These are phyloP conservation scores for Patella depressa DNA, from an alignment of 2,888 invertebrate genomes.

Conservation along the genomic window DNA sequence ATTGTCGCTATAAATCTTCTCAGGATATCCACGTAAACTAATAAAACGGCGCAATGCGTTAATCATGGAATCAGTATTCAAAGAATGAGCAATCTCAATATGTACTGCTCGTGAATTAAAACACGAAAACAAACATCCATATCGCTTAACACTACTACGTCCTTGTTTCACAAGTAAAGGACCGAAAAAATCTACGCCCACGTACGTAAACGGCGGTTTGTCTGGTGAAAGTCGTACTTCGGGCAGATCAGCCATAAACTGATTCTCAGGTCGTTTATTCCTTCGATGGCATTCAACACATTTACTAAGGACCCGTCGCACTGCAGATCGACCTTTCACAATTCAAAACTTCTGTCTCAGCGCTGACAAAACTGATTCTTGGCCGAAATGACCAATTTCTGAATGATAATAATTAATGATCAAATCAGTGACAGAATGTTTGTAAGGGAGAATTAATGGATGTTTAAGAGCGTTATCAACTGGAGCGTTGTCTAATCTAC, in stretches of 20 bases:
- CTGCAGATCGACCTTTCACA: not conserved
- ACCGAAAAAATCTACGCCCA: slow-evolving; percentile 29
- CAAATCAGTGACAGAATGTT: not conserved
- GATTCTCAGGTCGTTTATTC: not conserved
- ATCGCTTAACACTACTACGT: slow-evolving; percentile 16
- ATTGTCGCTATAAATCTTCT: too few species aligned
- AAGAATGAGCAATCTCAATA: not conserved
- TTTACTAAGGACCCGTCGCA: not conserved
- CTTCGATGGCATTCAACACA: not conserved
- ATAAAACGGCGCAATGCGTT: not conserved
- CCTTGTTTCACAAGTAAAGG: slow-evolving; percentile 27
- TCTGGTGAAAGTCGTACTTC: slow-evolving; percentile 17
- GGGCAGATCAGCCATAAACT: slow-evolving; percentile 26
- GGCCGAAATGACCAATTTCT: not conserved
- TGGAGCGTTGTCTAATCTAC: not conserved
- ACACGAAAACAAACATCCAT: not conserved
- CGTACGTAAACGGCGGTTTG: slow-evolving; percentile 29
- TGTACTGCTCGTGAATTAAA: not conserved
- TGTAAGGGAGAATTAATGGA: not conserved
- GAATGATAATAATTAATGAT: not conserved
- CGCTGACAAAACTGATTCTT: not conserved
- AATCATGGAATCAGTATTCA: not conserved
- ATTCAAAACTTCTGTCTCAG: not conserved
- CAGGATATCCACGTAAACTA: too few species aligned
- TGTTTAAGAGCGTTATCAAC: not conserved